Percentiles rank a stretch among this genome's conserved stretches.
Conservation (phyloP, 2,113 vertebrate genomes). For the Atrichornis clamosus region DNA sequence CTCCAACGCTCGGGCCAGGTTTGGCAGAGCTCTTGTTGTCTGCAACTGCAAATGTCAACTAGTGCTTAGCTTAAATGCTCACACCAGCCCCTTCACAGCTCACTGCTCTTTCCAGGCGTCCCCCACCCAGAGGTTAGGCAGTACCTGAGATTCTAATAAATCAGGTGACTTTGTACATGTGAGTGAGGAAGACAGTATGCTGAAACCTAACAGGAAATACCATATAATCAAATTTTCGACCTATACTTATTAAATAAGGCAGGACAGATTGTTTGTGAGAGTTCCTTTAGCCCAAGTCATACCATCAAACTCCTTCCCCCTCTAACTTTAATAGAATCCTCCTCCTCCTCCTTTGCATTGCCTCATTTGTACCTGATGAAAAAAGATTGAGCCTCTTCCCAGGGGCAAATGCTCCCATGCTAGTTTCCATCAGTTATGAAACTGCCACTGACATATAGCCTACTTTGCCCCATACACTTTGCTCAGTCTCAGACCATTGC, state of each 20-base stretch:
- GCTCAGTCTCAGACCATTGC: conserved; percentile 10
- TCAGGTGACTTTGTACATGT: neutral
- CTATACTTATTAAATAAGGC: neutral
- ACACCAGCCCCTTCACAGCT: neutral
- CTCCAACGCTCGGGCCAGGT: neutral
- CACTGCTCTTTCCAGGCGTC: neutral
- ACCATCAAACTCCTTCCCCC: neutral
- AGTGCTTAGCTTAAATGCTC: neutral
- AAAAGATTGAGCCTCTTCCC: conserved; percentile 6
- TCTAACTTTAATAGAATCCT: neutral
- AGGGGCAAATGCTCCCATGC: neutral
- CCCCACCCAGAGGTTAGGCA: neutral
- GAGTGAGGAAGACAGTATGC: neutral
- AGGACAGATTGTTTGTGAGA: neutral
- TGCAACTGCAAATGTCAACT: neutral
- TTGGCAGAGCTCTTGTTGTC: conserved; percentile 14
- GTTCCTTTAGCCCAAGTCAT: neutral
- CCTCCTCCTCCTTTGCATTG: neutral
- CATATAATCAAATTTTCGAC: neutral
- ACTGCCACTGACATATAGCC: neutral
- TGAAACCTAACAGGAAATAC: neutral
- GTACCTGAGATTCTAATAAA: neutral
- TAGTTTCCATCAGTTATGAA: neutral
- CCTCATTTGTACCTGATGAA: conserved; percentile 1
- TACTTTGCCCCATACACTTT: neutral